Evolutionary conservation across 1,140 invertebrate species (phyloP).

Genomic region (Solenopsis invicta): DNA sequence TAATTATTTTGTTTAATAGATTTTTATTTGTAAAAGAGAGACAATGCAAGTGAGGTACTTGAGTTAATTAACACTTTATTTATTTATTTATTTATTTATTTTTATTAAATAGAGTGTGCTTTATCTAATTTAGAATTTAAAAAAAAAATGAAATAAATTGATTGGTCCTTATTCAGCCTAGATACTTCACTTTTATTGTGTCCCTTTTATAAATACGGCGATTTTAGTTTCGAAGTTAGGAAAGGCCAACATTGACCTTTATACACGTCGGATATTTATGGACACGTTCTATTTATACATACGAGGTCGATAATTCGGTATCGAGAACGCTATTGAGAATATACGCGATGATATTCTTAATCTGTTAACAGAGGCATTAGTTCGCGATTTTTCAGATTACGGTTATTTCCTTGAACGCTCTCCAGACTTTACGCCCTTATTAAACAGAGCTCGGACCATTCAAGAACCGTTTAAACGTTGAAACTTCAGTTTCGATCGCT

Average conservation of each 20-base stretch:
- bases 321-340: neutral
- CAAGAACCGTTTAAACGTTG: conserved; percentile 3
- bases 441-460: neutral
- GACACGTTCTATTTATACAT: conserved; percentile 19
- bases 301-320: conserved; percentile 41
- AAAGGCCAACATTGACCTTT: conserved; percentile 48
- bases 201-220: neutral
- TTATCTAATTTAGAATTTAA: too few species aligned
- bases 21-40: too few species aligned
- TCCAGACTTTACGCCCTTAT: neutral
- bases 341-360: conserved; percentile 12
- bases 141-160: too few species aligned
- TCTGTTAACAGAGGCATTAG: neutral
- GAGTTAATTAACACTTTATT: too few species aligned
- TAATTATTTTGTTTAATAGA: too few species aligned
- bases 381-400: neutral
- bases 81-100: too few species aligned
- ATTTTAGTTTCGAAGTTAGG: neutral
- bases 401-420: neutral
- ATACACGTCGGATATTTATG: neutral
- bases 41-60: too few species aligned
- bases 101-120: too few species aligned
- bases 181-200: neutral
- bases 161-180: too few species aligned
- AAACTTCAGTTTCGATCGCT: conserved; percentile 2